Conservation (phyloP, 1,140 invertebrate genomes). For the Ceratina calcarata region DNA sequence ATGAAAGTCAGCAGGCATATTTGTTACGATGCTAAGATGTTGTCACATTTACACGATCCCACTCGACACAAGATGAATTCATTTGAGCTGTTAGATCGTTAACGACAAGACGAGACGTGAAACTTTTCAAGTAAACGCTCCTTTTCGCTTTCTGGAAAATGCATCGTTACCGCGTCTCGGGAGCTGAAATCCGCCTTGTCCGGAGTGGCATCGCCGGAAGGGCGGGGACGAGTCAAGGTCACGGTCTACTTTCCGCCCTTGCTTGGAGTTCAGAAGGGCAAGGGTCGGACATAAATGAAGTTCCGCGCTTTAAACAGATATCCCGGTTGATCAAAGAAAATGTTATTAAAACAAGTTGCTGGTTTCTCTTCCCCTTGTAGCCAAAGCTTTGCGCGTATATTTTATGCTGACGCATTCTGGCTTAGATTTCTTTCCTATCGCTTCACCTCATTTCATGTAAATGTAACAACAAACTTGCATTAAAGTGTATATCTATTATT, state of each 20-base stretch:
- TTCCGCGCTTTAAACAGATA: constrained; percentile 1
- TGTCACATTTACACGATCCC: not conserved
- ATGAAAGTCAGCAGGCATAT: too few relatives aligned
- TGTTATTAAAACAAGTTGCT: not conserved
- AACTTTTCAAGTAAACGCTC: not conserved
- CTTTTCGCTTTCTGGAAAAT: not conserved
- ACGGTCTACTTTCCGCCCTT: constrained; percentile 32
- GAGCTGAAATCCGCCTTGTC: not conserved
- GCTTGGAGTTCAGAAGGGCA: not conserved
- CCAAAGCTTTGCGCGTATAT: too few relatives aligned
- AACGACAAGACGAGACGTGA: not conserved
- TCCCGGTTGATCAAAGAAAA: not conserved
- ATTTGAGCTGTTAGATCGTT: not conserved
- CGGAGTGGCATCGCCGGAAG: constrained; percentile 12
- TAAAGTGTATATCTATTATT: too few relatives aligned
- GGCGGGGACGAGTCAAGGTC: constrained; percentile 28
- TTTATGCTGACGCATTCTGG: too few relatives aligned
- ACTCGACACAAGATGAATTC: not conserved
- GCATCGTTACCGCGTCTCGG: constrained; percentile 11
- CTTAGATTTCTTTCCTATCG: too few relatives aligned
- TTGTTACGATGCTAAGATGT: not conserved
- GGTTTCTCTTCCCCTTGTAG: too few relatives aligned
- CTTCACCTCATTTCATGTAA: too few relatives aligned
- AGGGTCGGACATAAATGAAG: not conserved
- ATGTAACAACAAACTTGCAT: too few relatives aligned